Percentiles rank a stretch among this genome's conserved stretches.
Conservation (phyloP, 2,797 vertebrate genomes). For the Catamblyrhynchus diadema region DNA sequence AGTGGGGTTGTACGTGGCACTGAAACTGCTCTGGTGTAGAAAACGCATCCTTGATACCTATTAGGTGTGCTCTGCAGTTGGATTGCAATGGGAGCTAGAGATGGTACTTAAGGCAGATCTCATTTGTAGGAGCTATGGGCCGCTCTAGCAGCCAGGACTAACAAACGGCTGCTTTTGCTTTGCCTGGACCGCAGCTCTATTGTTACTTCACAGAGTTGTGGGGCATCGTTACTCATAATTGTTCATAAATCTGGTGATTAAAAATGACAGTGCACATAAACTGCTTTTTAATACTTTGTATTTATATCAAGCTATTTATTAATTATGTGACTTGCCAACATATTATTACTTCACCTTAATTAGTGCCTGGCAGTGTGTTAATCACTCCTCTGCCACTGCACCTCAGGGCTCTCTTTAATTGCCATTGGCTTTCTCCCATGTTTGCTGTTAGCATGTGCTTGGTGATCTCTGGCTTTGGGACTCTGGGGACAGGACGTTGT, state of each 20-base stretch:
- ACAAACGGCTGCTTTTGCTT: background rate
- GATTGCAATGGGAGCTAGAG: background rate
- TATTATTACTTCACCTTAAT: conserved; percentile 31
- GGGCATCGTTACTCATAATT: conserved; percentile 13
- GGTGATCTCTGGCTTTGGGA: background rate
- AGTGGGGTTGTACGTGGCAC: background rate
- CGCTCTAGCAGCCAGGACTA: background rate
- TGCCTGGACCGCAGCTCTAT: background rate
- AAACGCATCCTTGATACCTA: background rate
- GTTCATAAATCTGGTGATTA: conserved; percentile 16
- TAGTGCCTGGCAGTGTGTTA: background rate
- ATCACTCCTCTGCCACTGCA: background rate
- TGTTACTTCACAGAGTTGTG: background rate
- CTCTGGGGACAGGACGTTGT: background rate
- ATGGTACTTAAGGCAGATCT: background rate
- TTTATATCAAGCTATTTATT: conserved; percentile 30
- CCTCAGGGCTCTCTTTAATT: background rate
- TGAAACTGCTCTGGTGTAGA: background rate
- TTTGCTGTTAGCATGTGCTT: background rate
- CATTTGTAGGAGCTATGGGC: background rate
- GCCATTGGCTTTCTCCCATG: background rate
- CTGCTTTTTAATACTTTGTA: conserved; percentile 9
- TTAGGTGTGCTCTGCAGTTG: background rate
- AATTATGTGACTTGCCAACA: conserved; percentile 23
- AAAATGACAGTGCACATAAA: conserved; percentile 37